Conservation (phyloP, 2,888 invertebrate species). For the Notodonta dromedarius region DNA sequence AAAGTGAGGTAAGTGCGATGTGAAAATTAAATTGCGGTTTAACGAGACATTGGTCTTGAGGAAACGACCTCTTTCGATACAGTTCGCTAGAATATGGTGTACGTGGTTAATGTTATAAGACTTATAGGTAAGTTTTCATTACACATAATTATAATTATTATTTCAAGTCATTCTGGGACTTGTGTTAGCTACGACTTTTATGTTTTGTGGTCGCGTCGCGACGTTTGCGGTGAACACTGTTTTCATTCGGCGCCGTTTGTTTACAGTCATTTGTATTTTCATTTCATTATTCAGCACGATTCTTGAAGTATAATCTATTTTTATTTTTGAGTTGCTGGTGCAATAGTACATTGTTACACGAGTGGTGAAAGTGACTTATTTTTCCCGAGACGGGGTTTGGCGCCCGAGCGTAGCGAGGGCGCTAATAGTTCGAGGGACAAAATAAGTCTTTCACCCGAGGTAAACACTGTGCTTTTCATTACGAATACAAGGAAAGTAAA, state of each 20-base stretch:
- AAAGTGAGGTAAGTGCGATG: background rate
- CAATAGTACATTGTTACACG: no score
- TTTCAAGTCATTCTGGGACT: conserved; percentile 22
- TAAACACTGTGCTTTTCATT: no score
- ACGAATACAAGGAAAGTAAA: no score
- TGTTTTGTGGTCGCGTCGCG: conserved; percentile 20
- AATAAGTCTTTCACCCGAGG: no score
- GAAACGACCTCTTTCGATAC: conserved; percentile 29
- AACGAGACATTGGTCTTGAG: conserved; percentile 12
- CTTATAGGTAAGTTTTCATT: conserved; percentile 19
- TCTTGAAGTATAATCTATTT: background rate
- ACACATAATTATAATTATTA: conserved; percentile 19
- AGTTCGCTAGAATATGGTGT: conserved; percentile 12
- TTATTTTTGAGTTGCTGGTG: background rate
- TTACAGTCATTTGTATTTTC: background rate
- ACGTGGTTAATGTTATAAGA: background rate
- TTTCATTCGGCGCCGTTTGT: background rate
- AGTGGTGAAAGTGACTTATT: no score
- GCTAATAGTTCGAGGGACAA: no score
- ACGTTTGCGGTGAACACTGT: conserved; percentile 22
- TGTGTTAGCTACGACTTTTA: conserved; percentile 16
- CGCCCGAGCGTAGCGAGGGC: no score
- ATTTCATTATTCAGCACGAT: background rate
- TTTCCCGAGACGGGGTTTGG: no score
- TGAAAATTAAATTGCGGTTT: conserved; percentile 1